Conservation (phyloP, 2,113 vertebrate genomes). For the Siniperca knerii region DNA sequence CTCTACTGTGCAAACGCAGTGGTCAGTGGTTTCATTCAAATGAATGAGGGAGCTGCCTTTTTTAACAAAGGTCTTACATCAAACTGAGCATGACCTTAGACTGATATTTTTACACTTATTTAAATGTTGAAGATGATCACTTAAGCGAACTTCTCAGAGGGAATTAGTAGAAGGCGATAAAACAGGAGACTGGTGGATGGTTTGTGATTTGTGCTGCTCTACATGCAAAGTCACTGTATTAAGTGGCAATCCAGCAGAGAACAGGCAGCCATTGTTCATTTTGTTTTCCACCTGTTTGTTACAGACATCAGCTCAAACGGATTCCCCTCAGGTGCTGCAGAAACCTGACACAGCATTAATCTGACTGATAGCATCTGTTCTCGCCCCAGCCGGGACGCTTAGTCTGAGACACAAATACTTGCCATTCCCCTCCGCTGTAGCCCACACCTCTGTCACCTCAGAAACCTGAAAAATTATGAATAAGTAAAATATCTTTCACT, state of each 20-base stretch:
- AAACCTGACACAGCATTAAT: slow-evolving; percentile 15
- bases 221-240: slow-evolving; percentile 2
- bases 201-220: background rate
- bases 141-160: background rate
- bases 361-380: slow-evolving; percentile 14
- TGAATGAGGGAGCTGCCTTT: background rate
- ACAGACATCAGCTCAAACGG: background rate
- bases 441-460: background rate
- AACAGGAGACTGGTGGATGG: background rate
- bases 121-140: background rate
- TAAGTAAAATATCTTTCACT: background rate
- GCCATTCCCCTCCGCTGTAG: background rate
- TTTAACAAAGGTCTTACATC: no score
- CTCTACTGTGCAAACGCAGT: background rate
- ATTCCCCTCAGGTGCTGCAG: slow-evolving; percentile 23
- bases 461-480: background rate
- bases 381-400: background rate
- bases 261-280: slow-evolving; percentile 13
- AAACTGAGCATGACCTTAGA: no score
- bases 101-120: background rate
- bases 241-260: background rate
- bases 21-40: background rate
- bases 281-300: background rate
- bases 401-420: background rate
- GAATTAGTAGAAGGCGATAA: background rate